Evolutionary conservation across 1,140 invertebrate genomes (phyloP), one percentile per base, ranked within the genome.

Genomic region (Pseudachorutes palmiensis): DNA sequence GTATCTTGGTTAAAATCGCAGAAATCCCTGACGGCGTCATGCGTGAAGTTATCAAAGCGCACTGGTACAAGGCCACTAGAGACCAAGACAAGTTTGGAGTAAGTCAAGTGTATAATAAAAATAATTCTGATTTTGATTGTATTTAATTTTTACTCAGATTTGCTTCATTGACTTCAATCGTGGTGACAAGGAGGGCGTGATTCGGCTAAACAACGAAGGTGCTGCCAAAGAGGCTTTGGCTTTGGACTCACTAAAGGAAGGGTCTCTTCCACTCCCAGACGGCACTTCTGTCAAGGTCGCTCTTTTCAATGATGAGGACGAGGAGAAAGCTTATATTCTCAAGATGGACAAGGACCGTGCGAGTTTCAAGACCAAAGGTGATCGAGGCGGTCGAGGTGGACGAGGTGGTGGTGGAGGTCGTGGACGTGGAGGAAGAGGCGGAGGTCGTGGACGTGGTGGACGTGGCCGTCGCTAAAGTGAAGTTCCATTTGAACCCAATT

Each of bases 281-380:
- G 58, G 33, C 30, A 22, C 33, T 29, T 64, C 24, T 2, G 28
- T 31, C 31, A 14, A 62, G 5, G 5, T 45, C 24, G 62, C 65
- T 60, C 31, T 32, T 9, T 57, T 68, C 24, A 49, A n/a, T 9
- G 62, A 26, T 19, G 67, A 69, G 19, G 63, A 58, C 12, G 62
- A 64, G 72, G 67, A 75, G 75, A 76, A 65, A 68, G 24, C 51
- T 26, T 72, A 61, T 30, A 36, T 62, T 31, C 28, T 59, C 9
- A 60, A 63, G 55, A 68, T 65, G 16, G 32, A 57, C 2, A 30
- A 28, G 16, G 31, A 66, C 33, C 2, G 67, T 24, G 22, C 57
- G 36, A 57, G 60, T n/a, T 26, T 68, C 71, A 68, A 51, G 48
- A 14, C 31, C 9, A 29, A 29, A n/a, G 24, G n/a, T 16, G 2